These are phyloP conservation scores for Trachops cirrhosus DNA, from an alignment of 2,797 vertebrate species.

Conservation along the genomic window DNA sequence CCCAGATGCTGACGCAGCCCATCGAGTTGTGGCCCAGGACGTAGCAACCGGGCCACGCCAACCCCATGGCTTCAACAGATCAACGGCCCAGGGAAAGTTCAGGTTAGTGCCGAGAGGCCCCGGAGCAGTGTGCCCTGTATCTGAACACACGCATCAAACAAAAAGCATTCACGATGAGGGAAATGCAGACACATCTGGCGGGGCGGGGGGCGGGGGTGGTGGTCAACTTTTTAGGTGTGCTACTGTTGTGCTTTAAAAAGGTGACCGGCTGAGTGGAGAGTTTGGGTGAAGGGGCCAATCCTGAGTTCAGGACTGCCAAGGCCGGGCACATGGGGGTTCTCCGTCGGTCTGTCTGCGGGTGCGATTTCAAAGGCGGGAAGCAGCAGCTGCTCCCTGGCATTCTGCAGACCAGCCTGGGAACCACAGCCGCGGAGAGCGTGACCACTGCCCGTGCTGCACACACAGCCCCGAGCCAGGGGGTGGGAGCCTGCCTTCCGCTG, in stretches of 20 bases:
- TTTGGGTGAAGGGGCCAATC: not conserved
- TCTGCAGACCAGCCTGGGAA: not conserved
- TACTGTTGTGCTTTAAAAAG: not conserved
- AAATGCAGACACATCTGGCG: not conserved
- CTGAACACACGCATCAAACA: not conserved
- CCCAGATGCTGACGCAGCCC: not conserved
- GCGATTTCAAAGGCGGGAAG: not conserved
- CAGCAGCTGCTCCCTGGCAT: not conserved
- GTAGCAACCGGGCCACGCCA: not conserved
- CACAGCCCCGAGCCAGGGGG: too few relatives aligned
- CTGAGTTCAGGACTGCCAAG: not conserved
- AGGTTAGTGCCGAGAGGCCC: not conserved
- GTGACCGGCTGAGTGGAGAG: not conserved
- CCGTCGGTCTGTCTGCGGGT: not conserved
- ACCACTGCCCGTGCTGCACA: rapidly evolving
- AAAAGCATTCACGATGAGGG: not conserved
- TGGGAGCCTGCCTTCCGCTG: not conserved
- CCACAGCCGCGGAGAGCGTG: not conserved
- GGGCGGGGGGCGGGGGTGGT: too few relatives aligned
- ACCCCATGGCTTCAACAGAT: not conserved
- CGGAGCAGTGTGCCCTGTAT: not conserved
- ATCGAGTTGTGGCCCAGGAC: not conserved
- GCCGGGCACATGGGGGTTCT: not conserved
- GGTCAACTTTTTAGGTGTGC: not conserved
- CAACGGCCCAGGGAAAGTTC: not conserved